Base-by-base conservation (phyloP, 2,797 vertebrate species). In the Paramormyrops hopkinsi region DNA sequence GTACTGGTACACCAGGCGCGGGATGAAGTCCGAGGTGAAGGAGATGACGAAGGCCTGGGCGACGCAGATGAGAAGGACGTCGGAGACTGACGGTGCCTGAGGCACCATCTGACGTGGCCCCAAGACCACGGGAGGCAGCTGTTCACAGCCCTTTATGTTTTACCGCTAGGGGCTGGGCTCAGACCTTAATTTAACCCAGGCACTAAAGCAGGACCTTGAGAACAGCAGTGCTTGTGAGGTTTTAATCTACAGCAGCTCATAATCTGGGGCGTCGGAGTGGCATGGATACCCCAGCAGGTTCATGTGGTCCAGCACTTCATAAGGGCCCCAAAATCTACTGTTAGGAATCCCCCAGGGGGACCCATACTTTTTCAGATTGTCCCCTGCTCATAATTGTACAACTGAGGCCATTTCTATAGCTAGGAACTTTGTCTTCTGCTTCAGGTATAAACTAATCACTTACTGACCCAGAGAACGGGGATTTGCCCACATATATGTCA, bases 41-140 rank as follows among this genome's bases (percentile, higher is more conserved):
- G 98, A 97, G 90, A 99, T 99, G 92, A 99, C 99, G 92, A 99
- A 99, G n/a, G 98, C 99, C 98, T 99, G 92, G 82, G 84, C 2
- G 62, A 17, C 8, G 50, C 17, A 76, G 46, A 88, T 19, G 29
- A 29, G 62, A 54, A 4, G 33, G 54, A n/a, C 1, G 41, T n/a
- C 2, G 88, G 56, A 87, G 41, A 17, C 51, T n/a, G 46, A 33
- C 33, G 76, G 73, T 76, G 50, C 22, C 51, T 2, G 69, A 11
- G 33, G 17, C 86, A 56, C 17, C 33, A 46, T 17, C 19, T 0
- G 3, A 54, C 33, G 41, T 12, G 56, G 33, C 41, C 17, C 22
- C 50, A 25, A 33, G 37, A 46, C n/a, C 54, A 44, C 2, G 9
- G 3, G 22, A 11, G 37, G 29, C 25, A 33, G 11, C 29, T 86